Base-by-base conservation (phyloP, 2,113 vertebrate species). In the Triplophysa siluroides region DNA sequence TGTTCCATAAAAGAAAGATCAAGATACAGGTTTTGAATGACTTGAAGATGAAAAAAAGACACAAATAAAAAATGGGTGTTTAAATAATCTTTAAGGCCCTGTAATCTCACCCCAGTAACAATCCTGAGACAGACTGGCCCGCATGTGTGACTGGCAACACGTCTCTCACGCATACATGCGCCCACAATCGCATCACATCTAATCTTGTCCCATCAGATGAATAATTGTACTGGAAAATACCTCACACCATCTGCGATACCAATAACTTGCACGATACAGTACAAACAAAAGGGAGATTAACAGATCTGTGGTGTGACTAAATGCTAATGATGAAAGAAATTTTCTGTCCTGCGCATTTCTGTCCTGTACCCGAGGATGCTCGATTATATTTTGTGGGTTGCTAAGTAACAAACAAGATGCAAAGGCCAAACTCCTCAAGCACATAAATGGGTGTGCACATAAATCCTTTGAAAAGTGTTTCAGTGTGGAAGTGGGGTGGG, bases 331-430 rank as follows among this genome's bases (percentile, higher is more conserved):
- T n/a, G n/a, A n/a, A n/a, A n/a, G n/a, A n/a, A n/a, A n/a, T n/a
- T n/a, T n/a, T n/a, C n/a, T n/a, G n/a, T n/a, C n/a, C n/a, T n/a
- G n/a, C n/a, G n/a, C 13, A 16, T 4, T 3, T 14, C 3, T 1
- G 2, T n/a, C 16, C 19, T n/a, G 68, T 54, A 21, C 29, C 9
- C 19, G 64, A 11, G 11, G 11, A 45, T 14, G n/a, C 11, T 68
- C n/a, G 2, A 4, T 71, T 13, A 21, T 56, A 26, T 8, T 9
- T 72, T 33, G 1, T 12, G 29, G 11, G 26, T 56, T 72, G 50
- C 69, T 43, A 60, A 73, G 71, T 18, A 73, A 58, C 69, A 72
- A 47, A 9, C 14, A 29, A 72, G 29, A 72, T 41, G 19, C 26
- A 38, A 72, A 38, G 50, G 26, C 5, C 68, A 70, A 71, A 72